These are phyloP conservation scores for Tragulus kanchil DNA, from an alignment of 2,113 vertebrate genomes.

Conservation along the genomic window DNA sequence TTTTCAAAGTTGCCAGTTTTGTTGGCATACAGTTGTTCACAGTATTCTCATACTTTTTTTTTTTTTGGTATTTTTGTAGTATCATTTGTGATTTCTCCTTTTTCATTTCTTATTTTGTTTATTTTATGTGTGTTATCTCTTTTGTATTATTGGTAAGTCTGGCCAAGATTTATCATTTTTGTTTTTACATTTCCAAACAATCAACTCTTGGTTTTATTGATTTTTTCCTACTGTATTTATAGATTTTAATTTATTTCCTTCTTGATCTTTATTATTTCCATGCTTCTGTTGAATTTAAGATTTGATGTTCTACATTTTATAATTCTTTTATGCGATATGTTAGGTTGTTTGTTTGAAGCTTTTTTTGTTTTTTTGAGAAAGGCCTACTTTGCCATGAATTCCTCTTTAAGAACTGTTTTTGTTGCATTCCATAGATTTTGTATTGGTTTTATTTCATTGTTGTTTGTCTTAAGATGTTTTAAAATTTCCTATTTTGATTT, in stretches of 20 bases:
- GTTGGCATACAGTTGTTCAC: rapidly evolving
- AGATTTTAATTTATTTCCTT: neutral
- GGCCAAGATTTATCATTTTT: neutral
- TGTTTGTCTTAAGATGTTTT: neutral
- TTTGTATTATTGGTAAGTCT: neutral
- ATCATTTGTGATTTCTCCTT: neutral
- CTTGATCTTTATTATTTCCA: neutral
- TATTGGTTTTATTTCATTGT: neutral
- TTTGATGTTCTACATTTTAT: neutral
- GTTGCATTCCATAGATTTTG: neutral
- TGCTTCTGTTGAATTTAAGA: neutral
- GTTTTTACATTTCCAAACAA: neutral
- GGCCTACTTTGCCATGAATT: neutral
- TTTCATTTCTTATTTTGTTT: neutral
- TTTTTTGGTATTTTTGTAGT: neutral
- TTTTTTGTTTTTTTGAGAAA: neutral
- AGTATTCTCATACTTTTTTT: neutral
- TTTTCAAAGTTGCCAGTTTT: neutral
- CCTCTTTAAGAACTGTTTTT: neutral
- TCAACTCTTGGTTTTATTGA: neutral
- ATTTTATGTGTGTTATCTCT: neutral
- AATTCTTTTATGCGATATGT: neutral
- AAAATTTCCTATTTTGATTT: neutral
- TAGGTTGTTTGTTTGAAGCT: neutral
- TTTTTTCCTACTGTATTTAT: neutral